Base-by-base conservation (phyloP, 2,888 invertebrate species). In the Coleophora deauratella region DNA sequence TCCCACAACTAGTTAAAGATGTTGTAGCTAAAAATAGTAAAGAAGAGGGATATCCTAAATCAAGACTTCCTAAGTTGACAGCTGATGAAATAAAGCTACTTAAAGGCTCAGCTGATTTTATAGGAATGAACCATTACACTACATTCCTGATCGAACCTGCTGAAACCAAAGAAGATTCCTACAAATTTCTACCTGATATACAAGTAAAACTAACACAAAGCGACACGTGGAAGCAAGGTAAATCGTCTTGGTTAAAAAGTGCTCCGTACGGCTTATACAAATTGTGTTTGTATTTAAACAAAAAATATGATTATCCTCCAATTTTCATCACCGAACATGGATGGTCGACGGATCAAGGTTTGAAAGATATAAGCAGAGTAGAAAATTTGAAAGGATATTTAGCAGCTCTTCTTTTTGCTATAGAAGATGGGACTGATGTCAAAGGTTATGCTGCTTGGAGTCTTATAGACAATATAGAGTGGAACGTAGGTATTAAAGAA, bases 391-490 rank as follows among this genome's bases (percentile, higher is more conserved):
- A 74, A 47, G 54, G 55, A 0, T 87, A 88, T 50, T 53, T 89
- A 9, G 15, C 7, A 13, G 42, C 35, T 21, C 35, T 88, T 14
- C 50, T 87, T 14, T 54, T 82, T 2, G 88, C 88, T 0, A 59
- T 88, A 8, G 81, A 86, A 43, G 87, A 88, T 32, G 86, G 85
- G 0, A 78, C 86, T 0, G 59, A 81, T 1, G 65, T 88, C 0
- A 57, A 52, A 27, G 90, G 89, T 0, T 91, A 90, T 51, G 86
- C 88, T 0, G 84, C 80, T 1, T 91, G 91, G 91, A 89, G 89
- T 35, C 68, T 92, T 0, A 78, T 91, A 77, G 92, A 92, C 52
- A 91, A 89, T 52, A 87, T 91, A 34, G 91, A 91, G 56, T 91
- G 91, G 91, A 59, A 55, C 0, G 63, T 66, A 33, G 91, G 91